Evolutionary conservation across 2,797 vertebrate species (phyloP), one percentile per base, ranked within the genome.

Genomic region (Enteromius treurensis): DNA sequence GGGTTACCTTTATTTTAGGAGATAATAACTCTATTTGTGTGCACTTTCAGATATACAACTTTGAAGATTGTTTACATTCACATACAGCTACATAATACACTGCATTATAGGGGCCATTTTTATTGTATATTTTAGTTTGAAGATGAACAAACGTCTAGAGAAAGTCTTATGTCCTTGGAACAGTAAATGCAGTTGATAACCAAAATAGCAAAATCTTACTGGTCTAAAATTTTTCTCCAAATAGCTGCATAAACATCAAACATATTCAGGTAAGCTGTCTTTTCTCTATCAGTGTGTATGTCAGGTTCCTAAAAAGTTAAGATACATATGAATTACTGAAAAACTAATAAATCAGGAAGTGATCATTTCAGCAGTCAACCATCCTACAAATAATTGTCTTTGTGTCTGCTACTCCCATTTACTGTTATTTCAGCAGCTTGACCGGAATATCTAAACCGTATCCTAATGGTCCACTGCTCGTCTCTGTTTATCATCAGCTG

Each of bases 401-500:
- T 19, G 21, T 1, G 8, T 69, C 34, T 55, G 34, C 6, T 13
- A 45, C 79, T 47, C 37, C 37, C 67, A 47, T 37, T 47, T 37
- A n/a, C 29, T 74, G 3, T 65, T 26, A 53, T 67, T 49, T 65
- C 32, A 40, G 58, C 62, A 71, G 58, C 70, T 81, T 13, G 51
- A 40, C 64, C 76, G 69, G 5, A 47, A 32, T 77, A 81, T 83
- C 83, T 83, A 62, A 74, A 34, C 21, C 17, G 55, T 37, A 68
- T 79, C 62, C 60, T 81, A 51, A 84, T 70, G 68, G 45, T 79
- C 55, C 53, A 58, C 40, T 83, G 62, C 69, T 79, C 21, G 69
- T 87, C 82, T 70, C 73, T 77, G 65, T 64, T 79, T 68, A 81
- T 70, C 69, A 77, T 83, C 79, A 77, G 51, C 84, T 62, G 45